Conservation (phyloP, 2,888 invertebrate species). For the Apamea crenata region DNA sequence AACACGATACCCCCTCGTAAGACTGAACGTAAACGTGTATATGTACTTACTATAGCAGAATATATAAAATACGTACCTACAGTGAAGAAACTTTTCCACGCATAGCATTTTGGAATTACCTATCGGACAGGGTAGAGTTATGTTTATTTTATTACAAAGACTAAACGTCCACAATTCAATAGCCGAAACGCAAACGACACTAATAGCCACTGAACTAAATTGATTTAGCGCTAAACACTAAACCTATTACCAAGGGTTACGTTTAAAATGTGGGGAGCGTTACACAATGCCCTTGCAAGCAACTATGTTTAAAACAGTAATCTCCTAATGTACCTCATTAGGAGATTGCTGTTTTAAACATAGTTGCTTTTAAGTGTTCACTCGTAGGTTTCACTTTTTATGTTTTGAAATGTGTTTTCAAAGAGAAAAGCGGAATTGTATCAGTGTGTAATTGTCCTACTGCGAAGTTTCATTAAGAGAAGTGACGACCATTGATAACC, state of each 20-base stretch:
- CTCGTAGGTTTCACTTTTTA: neutral
- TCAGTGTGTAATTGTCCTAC: neutral
- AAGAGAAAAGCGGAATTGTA: neutral
- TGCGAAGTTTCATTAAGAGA: neutral
- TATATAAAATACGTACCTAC: neutral
- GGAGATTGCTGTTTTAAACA: slow-evolving; percentile 53
- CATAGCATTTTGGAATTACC: neutral
- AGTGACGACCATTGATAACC: neutral
- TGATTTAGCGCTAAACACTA: slow-evolving; percentile 28
- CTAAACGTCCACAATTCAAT: neutral
- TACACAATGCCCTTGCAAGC: slow-evolving; percentile 34
- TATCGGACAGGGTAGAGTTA: neutral
- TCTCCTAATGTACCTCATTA: too few relatives aligned
- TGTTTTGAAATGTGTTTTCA: neutral
- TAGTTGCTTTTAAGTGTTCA: slow-evolving; percentile 29
- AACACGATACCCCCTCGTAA: neutral
- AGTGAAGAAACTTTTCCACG: neutral
- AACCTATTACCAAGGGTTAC: slow-evolving; percentile 4
- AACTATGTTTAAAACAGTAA: too few relatives aligned
- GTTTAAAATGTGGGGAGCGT: slow-evolving; percentile 26
- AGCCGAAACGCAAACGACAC: slow-evolving; percentile 17
- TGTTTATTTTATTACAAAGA: neutral
- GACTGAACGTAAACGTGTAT: neutral
- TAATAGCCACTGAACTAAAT: slow-evolving; percentile 41
- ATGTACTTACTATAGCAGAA: neutral